Conservation (phyloP, 2,113 vertebrate species). For the Callipepla squamata region DNA sequence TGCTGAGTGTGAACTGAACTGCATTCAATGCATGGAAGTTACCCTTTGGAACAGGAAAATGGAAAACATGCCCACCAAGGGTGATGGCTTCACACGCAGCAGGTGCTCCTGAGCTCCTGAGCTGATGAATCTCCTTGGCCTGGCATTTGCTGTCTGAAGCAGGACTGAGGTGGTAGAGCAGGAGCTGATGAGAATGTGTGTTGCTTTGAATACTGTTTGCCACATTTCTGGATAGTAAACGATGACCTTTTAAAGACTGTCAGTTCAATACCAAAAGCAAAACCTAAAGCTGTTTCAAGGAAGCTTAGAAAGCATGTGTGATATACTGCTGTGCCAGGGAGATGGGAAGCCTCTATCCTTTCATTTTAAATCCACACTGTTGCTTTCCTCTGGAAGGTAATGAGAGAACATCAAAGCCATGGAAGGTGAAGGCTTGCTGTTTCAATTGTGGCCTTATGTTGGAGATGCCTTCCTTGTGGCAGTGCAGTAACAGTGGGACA, state of each 20-base stretch:
- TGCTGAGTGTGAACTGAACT: not conserved
- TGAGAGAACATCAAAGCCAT: not conserved
- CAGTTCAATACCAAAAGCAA: not conserved
- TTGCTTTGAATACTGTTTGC: not conserved
- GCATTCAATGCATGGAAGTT: rapidly evolving
- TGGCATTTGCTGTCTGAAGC: rapidly evolving
- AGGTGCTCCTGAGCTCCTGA: not conserved
- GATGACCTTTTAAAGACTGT: not conserved
- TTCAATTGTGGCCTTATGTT: not conserved
- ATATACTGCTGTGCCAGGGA: not conserved
- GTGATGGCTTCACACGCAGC: rapidly evolving
- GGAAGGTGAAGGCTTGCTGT: not conserved
- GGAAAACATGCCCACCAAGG: not conserved
- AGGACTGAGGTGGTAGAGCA: not conserved
- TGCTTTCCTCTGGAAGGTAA: not conserved
- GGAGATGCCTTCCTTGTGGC: rapidly evolving
- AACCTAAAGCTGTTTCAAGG: not conserved
- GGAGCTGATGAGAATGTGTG: rapidly evolving
- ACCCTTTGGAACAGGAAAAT: rapidly evolving
- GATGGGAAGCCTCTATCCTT: not conserved
- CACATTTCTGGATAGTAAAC: rapidly evolving
- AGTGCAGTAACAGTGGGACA: not conserved
- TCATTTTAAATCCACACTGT: not conserved
- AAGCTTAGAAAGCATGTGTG: not conserved
- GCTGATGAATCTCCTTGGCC: not conserved